Percentiles rank a stretch among this genome's conserved stretches.
Evolutionary conservation across 2,113 vertebrate species (phyloP).

Genomic region (Atlantisia rogersi): DNA sequence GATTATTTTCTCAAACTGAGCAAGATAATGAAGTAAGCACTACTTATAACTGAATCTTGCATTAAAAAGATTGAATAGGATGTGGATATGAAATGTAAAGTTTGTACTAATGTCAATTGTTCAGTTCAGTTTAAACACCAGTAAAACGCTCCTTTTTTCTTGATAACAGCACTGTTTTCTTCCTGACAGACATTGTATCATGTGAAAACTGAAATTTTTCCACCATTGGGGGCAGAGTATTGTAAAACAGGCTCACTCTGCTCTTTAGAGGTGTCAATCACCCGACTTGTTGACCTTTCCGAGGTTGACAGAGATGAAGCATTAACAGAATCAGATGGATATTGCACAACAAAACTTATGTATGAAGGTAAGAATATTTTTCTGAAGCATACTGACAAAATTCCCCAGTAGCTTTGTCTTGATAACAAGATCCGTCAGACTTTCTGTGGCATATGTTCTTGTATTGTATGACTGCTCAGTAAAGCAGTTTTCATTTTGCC

Average conservation of each 20-base stretch:
- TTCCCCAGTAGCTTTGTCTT: neutral
- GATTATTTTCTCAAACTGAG: neutral
- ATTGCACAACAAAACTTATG: constrained; percentile 90
- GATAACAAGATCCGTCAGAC: neutral
- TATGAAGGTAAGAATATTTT: constrained; percentile 86
- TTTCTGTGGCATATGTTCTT: neutral
- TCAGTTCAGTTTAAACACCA: neutral
- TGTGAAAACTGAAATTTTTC: constrained; percentile 86
- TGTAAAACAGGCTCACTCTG: constrained; percentile 92
- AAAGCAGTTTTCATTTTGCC: neutral
- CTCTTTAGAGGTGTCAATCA: constrained; percentile 89
- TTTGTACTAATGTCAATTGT: neutral
- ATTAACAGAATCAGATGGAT: constrained; percentile 81
- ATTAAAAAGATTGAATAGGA: neutral
- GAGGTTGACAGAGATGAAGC: constrained; percentile 88
- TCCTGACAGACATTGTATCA: constrained; percentile 87
- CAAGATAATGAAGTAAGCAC: neutral
- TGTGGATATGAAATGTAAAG: neutral
- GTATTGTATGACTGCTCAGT: neutral
- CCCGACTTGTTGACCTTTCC: constrained; percentile 83
- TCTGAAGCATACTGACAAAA: neutral
- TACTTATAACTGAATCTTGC: neutral
- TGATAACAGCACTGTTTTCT: constrained; percentile 1
- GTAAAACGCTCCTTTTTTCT: neutral
- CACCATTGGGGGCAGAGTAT: constrained; percentile 80